These are phyloP conservation scores for Netelia melanura DNA, from an alignment of 2,888 invertebrate species.

Conservation along the genomic window DNA sequence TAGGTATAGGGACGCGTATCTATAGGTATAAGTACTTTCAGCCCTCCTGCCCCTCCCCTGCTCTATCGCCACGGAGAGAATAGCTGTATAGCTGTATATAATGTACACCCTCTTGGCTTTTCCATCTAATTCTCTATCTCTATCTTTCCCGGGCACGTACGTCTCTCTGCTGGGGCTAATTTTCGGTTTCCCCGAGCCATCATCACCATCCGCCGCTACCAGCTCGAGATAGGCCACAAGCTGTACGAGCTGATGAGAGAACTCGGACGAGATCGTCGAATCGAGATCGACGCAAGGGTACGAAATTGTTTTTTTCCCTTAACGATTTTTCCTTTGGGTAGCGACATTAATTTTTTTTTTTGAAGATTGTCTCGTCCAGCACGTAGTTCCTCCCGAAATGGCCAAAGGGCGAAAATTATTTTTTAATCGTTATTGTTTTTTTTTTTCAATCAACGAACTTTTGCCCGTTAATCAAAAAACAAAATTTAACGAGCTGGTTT, in stretches of 20 bases:
- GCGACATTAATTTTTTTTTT: too few relatives aligned
- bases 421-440: too few relatives aligned
- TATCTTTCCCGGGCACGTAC: conserved; percentile 60
- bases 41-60: not conserved
- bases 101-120: conserved; percentile 67
- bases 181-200: conserved; percentile 82
- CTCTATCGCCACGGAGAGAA: not conserved
- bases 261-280: conserved; percentile 47
- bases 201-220: conserved; percentile 68
- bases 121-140: conserved; percentile 70
- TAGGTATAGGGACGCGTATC: conserved; percentile 21
- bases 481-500: too few relatives aligned
- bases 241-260: conserved; percentile 41
- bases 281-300: conserved; percentile 32
- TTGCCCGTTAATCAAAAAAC: too few relatives aligned
- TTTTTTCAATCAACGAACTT: too few relatives aligned
- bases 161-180: conserved; percentile 80
- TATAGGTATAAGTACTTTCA: too few relatives aligned
- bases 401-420: too few relatives aligned
- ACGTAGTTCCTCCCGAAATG: too few relatives aligned
- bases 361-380: too few relatives aligned
- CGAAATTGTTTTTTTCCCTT: conserved; percentile 51
- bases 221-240: conserved; percentile 39
- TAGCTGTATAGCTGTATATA: conserved; percentile 26
- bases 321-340: not conserved